phyloP scores from a whole-genome alignment of 2,888 invertebrate genomes.

The Orchestes rusci region DNA sequence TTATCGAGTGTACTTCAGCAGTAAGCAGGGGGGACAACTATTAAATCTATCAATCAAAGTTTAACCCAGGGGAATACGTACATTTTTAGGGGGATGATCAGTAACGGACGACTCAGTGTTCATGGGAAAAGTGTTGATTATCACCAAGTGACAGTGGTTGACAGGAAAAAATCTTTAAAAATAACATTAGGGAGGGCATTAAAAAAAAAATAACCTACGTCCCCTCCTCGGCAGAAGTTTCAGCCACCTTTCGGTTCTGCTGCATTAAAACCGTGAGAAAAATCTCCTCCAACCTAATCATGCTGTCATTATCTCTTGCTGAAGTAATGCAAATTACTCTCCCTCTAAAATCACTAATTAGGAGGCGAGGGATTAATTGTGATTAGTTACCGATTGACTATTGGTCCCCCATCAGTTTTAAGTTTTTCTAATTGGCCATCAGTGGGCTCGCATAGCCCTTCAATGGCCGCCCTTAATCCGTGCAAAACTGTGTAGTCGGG shows the following conservation, averaged over 20 bases:
- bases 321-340: conserved; percentile 88
- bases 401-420: conserved; percentile 25
- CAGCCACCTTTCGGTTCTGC: conserved; percentile 65
- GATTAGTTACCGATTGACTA: conserved; percentile 8
- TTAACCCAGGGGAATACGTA: conserved; percentile 40
- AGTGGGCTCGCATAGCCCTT: conserved; percentile 75
- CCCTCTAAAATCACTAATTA: conserved; percentile 48
- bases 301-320: conserved; percentile 78
- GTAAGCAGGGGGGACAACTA: conserved; percentile 65
- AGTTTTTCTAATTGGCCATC: conserved; percentile 61
- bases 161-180: conserved; percentile 64
- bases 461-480: conserved; percentile 79
- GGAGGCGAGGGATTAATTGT: not conserved
- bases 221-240: conserved; percentile 34
- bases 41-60: not conserved
- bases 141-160: conserved; percentile 82
- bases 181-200: conserved; percentile 1
- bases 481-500: conserved; percentile 69
- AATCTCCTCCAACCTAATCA: conserved; percentile 80
- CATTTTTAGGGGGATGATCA: conserved; percentile 62
- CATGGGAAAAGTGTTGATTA: conserved; percentile 82
- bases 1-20: conserved; percentile 74
- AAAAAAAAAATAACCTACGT: no score
- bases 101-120: conserved; percentile 71
- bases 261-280: conserved; percentile 73